Evolutionary conservation across 2,113 vertebrate genomes (phyloP), one percentile per base, ranked within the genome.

Genomic region (Platichthys flesus): DNA sequence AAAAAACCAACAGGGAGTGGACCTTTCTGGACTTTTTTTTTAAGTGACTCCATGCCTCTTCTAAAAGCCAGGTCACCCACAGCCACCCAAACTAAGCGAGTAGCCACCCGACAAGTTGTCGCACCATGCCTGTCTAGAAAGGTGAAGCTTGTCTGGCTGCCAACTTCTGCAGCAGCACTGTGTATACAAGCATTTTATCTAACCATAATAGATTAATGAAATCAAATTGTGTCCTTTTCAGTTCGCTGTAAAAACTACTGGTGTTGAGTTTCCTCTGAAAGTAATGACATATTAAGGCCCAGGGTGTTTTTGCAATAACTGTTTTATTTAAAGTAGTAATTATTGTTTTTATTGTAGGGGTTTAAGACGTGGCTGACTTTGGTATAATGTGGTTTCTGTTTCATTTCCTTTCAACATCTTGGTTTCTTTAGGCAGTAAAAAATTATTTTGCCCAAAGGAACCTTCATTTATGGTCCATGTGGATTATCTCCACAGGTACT

Each of bases 81-180:
- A 23, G 37, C 54, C 60, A 64, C 63, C 64, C 68, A 76, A 59
- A 67, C 10, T 40, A 47, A 78, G 23, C 49, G 40, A 62, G 24
- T 64, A 58, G 52, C 72, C 31, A 54, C 20, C 51, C 18, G 20
- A 15, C 51, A 8, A 21, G 51, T 20, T n/a, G 16, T 60, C 45
- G 8, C 14, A 37, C 88, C 87, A 56, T 84, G 84, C 85, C 87
- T 84, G 85, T 88, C 82, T 90, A 75, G 66, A 65, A 21, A 51
- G 51, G 49, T 5, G 60, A 76, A n/a, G 75, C 35, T 16, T 9
- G 54, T 5, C 0, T 42, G n/a, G 51, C 26, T 28, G 70, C 47
- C 51, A 42, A 15, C 13, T 26, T 47, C 24, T 55, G 18, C 4
- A 15, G 51, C 49, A 40, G 35, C n/a, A 7, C 59, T 42, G 49